These are phyloP conservation scores for Parapsyche elsis DNA, from an alignment of 1,140 invertebrate genomes.

Conservation along the genomic window DNA sequence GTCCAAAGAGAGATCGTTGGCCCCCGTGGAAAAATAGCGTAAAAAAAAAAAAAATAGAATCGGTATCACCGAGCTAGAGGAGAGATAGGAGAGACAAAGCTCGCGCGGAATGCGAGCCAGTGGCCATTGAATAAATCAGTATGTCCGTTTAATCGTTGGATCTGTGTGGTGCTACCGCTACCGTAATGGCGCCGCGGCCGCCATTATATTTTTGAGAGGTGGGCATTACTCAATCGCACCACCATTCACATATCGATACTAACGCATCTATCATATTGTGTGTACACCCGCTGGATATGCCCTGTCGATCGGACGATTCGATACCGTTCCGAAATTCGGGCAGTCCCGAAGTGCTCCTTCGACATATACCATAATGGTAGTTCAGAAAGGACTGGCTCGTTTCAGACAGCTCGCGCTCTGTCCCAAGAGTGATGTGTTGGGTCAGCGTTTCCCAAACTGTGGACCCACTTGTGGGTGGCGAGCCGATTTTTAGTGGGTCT, in stretches of 20 bases:
- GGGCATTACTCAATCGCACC: constrained; percentile 40
- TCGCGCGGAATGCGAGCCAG: constrained; percentile 23
- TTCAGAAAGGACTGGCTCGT: too few relatives aligned
- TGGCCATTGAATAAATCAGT: constrained; percentile 43
- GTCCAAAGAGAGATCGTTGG: neutral
- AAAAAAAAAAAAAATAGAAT: neutral
- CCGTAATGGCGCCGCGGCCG: constrained; percentile 36
- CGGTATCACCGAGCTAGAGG: neutral
- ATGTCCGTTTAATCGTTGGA: neutral
- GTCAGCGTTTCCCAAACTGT: too few relatives aligned
- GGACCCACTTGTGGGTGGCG: too few relatives aligned
- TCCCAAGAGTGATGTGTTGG: too few relatives aligned
- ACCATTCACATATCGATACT: constrained; percentile 39
- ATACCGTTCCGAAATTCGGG: too few relatives aligned
- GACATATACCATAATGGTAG: too few relatives aligned
- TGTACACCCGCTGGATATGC: too few relatives aligned
- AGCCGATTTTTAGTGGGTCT: too few relatives aligned
- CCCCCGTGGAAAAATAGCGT: neutral
- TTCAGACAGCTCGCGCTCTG: too few relatives aligned
- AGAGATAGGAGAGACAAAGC: constrained; percentile 9
- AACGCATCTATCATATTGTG: constrained; percentile 47
- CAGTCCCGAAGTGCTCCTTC: too few relatives aligned
- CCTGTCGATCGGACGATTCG: too few relatives aligned
- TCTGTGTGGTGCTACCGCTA: constrained; percentile 38
- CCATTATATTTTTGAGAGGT: constrained; percentile 42